phyloP scores from a whole-genome alignment of 2,888 invertebrate species.

The Melipona bicolor region DNA sequence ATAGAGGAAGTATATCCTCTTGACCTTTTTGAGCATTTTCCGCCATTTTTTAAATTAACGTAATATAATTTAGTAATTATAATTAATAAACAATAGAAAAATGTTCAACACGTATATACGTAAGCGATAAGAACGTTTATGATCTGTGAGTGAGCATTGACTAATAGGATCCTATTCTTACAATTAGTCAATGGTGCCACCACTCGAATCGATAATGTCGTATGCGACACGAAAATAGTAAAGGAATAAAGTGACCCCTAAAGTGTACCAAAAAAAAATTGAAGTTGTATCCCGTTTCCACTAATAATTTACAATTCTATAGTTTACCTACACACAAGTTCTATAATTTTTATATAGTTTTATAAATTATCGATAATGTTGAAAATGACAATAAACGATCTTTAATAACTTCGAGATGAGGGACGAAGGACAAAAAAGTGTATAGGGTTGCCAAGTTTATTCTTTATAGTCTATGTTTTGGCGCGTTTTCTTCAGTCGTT shows the following conservation, averaged over 20 bases:
- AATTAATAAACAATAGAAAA: neutral
- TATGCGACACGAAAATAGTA: neutral
- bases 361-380: neutral
- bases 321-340: no score
- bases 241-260: neutral
- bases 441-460: neutral
- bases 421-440: neutral
- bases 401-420: neutral
- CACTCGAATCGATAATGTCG: neutral
- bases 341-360: no score
- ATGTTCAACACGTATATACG: neutral
- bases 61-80: slow-evolving; percentile 3
- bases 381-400: neutral
- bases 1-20: slow-evolving; percentile 92
- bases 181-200: neutral
- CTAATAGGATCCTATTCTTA: no score
- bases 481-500: neutral
- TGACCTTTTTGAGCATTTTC: slow-evolving; percentile 92
- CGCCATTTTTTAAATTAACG: slow-evolving; percentile 86
- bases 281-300: neutral
- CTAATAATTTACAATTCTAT: no score
- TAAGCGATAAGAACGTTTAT: no score
- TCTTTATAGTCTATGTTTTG: neutral
- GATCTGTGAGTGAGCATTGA: no score
- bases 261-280: neutral